Conservation (phyloP, 2,888 invertebrate genomes). For the Polydrusus tereticollis region DNA sequence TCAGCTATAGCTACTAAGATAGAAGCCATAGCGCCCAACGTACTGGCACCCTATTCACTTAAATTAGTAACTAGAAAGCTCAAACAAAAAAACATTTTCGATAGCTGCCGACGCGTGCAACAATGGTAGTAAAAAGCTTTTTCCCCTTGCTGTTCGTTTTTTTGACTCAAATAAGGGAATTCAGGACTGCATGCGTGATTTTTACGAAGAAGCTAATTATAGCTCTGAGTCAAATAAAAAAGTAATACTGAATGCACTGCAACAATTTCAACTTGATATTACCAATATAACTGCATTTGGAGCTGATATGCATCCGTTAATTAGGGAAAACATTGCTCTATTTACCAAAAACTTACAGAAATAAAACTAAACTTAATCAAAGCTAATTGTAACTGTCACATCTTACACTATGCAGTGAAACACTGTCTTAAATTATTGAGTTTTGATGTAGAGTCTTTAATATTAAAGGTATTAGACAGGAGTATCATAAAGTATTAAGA, state of each 20-base stretch:
- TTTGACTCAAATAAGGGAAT: conserved; percentile 7
- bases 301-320: conserved; percentile 18
- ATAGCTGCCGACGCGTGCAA: conserved; percentile 16
- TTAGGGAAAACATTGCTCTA: conserved; percentile 11
- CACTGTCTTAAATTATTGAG: background rate
- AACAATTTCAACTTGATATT: background rate
- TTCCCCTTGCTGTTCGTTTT: conserved; percentile 11
- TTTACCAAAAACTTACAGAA: background rate
- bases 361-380: conserved; percentile 8
- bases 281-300: conserved; percentile 9
- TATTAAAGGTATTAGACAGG: conserved; percentile 8
- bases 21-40: conserved; percentile 8
- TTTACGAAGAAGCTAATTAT: conserved; percentile 10
- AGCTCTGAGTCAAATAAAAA: background rate
- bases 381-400: conserved; percentile 26
- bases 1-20: conserved; percentile 16
- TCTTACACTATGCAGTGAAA: conserved; percentile 18
- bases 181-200: conserved; percentile 18
- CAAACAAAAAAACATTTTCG: conserved; percentile 10
- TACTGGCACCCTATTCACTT: conserved; percentile 20
- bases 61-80: conserved; percentile 3
- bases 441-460: conserved; percentile 2
- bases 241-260: background rate
- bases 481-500: conserved; percentile 14
- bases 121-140: conserved; percentile 8